Base-by-base conservation (phyloP, 2,888 invertebrate species). In the Ecdyonurus torrentis region DNA sequence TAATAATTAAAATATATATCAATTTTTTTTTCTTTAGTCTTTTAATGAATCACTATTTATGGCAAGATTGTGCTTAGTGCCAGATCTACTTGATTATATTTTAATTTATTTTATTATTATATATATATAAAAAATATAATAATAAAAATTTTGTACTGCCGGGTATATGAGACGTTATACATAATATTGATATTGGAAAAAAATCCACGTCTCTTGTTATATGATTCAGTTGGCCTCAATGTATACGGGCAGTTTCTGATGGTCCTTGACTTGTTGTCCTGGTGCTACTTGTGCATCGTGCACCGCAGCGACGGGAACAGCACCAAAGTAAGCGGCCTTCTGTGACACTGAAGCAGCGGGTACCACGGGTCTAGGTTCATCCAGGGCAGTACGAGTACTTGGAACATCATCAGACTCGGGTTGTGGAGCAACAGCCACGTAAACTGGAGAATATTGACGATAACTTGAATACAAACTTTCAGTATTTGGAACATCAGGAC, bases 261-360 rank as follows among this genome's bases (percentile, higher is more conserved):
- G 65, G 59, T 66, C 62, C 52, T 64, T 64, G 10, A 66, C 2
- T 63, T 67, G 66, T 66, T 68, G 69, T n/a, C 65, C 60, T 23
- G 69, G 69, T 37, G 71, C 69, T 3, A 71, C 71, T 67, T 74
- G 74, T 23, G 69, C 67, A 66, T 75, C 74, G 64, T 74, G 74
- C 5, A 72, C 70, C 2, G 74, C 73, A 19, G 71, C 71, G 15
- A 72, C 69, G 2, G 72, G 72, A n/a, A 70, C 66, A n/a, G 71
- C 71, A 2, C 70, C 70, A 22, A 64, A 52, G 52, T 58, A 60
- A 2, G 52, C 53, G 2, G 69, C 69, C 53, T 66, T 65, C 59
- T 66, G 64, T n/a, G 68, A 68, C 61, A 68, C 64, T 5, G 55
- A 55, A n/a, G 55, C 55, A 10, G 55, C 7, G 19, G 55, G 55